phyloP scores from a whole-genome alignment of 2,797 vertebrate genomes.

The Scyliorhinus canicula region DNA sequence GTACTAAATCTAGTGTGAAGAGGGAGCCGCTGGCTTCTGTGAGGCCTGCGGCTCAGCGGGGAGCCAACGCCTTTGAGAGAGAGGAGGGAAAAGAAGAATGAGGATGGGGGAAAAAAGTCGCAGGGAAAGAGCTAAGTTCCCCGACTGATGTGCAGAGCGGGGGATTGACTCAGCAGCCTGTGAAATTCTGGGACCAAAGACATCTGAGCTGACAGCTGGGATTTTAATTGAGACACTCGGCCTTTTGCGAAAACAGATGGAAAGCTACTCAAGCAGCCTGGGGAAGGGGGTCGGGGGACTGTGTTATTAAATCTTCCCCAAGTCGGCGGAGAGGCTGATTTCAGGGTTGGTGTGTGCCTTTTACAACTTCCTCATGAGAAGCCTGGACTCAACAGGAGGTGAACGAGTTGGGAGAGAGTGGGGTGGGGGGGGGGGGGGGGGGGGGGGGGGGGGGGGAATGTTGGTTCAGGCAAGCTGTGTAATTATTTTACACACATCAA shows the following conservation, averaged over 20 bases:
- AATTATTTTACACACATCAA: neutral
- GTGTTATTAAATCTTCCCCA: neutral
- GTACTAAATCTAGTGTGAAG: neutral
- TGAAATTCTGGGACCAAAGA: neutral
- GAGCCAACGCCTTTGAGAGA: neutral
- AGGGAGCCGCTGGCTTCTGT: neutral
- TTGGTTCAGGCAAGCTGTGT: neutral
- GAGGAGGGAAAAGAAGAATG: neutral
- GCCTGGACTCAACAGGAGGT: neutral
- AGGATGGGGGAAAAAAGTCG: no score
- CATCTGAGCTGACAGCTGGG: neutral
- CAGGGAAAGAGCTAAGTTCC: neutral
- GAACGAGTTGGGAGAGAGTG: no score
- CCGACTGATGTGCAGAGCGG: neutral
- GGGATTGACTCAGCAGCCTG: neutral
- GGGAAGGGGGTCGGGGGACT: neutral
- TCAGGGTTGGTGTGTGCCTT: neutral
- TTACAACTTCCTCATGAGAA: neutral
- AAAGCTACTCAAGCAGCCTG: slow-evolving; percentile 18
- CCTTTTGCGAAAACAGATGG: neutral
- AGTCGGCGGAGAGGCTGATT: neutral
- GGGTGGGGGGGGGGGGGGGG: neutral
- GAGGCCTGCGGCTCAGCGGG: neutral
- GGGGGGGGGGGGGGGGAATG: neutral
- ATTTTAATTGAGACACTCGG: neutral